Percentiles rank a stretch among this genome's conserved stretches.
Conservation (phyloP, 2,113 vertebrate species). For the Hymenochirus boettgeri region DNA sequence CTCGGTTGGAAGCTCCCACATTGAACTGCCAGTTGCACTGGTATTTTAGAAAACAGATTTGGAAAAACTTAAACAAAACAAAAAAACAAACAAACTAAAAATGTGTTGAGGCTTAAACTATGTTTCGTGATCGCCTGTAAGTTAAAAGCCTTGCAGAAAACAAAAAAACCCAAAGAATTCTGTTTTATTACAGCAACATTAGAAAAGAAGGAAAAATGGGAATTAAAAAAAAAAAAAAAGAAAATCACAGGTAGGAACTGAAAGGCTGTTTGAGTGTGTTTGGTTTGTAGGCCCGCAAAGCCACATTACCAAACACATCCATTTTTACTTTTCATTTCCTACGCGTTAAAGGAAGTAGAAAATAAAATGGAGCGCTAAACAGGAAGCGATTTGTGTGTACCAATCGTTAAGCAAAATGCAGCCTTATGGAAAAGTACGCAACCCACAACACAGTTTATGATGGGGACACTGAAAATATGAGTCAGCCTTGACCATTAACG, state of each 20-base stretch:
- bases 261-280: conserved; percentile 84
- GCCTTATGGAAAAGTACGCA: conserved; percentile 95
- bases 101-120: conserved; percentile 76
- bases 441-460: conserved; percentile 58
- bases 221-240: conserved; percentile 57
- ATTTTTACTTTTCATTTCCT: conserved; percentile 88
- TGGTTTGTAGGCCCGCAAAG: conserved; percentile 76
- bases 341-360: conserved; percentile 37
- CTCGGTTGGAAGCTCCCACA: conserved; percentile 51
- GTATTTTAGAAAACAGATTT: conserved; percentile 94
- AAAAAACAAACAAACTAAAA: too few species aligned
- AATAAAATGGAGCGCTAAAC: conserved; percentile 69
- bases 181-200: conserved; percentile 68
- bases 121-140: conserved; percentile 84
- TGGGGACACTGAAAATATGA: conserved; percentile 49
- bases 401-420: conserved; percentile 90
- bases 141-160: conserved; percentile 58
- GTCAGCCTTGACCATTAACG: conserved; percentile 58
- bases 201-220: conserved; percentile 64
- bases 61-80: conserved; percentile 57
- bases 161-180: too few species aligned
- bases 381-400: conserved; percentile 81
- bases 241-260: conserved; percentile 75
- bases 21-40: conserved; percentile 96
- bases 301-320: conserved; percentile 87